Evolutionary conservation across 1,140 invertebrate genomes (phyloP), one percentile per base, ranked within the genome.

Genomic region (Brachionus calyciflorus): DNA sequence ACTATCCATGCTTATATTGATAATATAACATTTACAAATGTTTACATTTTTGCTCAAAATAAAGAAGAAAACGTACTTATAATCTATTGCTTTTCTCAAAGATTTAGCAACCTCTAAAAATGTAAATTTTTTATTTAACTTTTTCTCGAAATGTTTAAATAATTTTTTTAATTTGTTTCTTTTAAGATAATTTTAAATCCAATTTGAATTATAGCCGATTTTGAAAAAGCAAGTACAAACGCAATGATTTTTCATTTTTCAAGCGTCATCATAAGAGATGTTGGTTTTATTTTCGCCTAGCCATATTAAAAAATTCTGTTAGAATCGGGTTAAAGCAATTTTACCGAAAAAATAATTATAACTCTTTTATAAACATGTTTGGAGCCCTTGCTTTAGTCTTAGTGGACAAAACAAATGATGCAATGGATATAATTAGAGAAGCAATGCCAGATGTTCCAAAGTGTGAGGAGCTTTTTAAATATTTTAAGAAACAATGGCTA

Each of bases 41-140:
- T 30, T n/a, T 57, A 57, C 28, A 57, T 57, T 57, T 57, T 57
- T 30, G n/a, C 51, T 9, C 51, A 53, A 53, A 53, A 24, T 21
- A 53, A 53, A 48, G 19, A 12, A 48, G 51, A 53, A 53, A 9
- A 53, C 51, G 17, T 53, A 19, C 24, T 9, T n/a, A 9, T n/a
- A 53, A 24, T n/a, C 51, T 9, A 53, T 53, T 24, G 51, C n/a
- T 53, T 6, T 53, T n/a, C 17, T 24, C 17, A 53, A 53, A 53
- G 51, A 53, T 26, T 26, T 53, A 53, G 21, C 10, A n/a, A 53
- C 10, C 7, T 9, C 10, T 24, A 53, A 53, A 24, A 53, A 24
- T 24, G 12, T 53, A 21, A 24, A n/a, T n/a, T n/a, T n/a, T n/a
- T n/a, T n/a, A n/a, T n/a, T n/a, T n/a, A n/a, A n/a, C n/a, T n/a